Base-by-base conservation (phyloP, 2,888 invertebrate genomes). In the Orthosia cruda region DNA sequence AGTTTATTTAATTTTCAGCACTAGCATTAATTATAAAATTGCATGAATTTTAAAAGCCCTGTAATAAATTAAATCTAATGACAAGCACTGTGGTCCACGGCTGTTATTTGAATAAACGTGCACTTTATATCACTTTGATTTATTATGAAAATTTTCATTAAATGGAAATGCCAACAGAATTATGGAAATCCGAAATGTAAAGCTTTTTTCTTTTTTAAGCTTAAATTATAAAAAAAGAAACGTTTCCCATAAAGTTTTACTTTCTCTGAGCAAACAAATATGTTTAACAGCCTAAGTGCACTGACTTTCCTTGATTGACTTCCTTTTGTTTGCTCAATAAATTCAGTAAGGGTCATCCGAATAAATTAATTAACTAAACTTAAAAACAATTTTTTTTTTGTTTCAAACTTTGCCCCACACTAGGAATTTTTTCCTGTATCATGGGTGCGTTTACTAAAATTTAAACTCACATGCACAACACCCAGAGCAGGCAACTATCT, bases 91-190 rank as follows among this genome's bases (percentile, higher is more conserved):
- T 71, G 26, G 49, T 64, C 50, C 16, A 49, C 7, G 32, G 47
- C 49, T 59, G 11, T n/a, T 58, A 66, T 50, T 69, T 50, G 18
- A 58, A 80, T 74, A 63, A 66, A 54, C n/a, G 54, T 73, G 63
- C 73, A 80, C 15, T 78, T 73, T 45, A 72, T n/a, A 47, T 52
- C 32, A 32, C 13, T 13, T 66, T 58, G 58, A 74, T 74, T 76
- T 47, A 74, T 52, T 20, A 13, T 54, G 16, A 40, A 59, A 23
- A 58, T 16, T 32, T 77, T 54, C n/a, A 77, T 77, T 32, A 77
- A 77, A 77, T 67, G 58, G 20, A 59, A 59, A 66, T 66, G 20
- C 13, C 50, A 26, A 52, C 26, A 23, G 50, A 50, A 57, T 20
- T 50, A 76, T 26, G 20, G 20, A 63, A 40, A 55, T 13, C 3